phyloP scores from a whole-genome alignment of 1,140 invertebrate genomes.

The Belonocnema kinseyi region DNA sequence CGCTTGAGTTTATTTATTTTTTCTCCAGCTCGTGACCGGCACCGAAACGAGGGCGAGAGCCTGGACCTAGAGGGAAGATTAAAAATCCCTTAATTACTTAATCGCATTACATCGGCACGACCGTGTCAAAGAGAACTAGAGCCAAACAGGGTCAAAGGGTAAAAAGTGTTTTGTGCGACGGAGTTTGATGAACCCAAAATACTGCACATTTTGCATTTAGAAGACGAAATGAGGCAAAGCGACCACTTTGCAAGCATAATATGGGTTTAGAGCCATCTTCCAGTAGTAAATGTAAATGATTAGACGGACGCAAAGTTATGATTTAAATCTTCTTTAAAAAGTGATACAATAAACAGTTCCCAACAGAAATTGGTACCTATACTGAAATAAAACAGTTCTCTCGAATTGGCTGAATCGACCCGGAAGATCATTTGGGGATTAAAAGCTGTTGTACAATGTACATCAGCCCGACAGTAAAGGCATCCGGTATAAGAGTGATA shows the following conservation, averaged over 20 bases:
- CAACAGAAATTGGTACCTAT: neutral
- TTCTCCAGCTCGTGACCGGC: slow-evolving; percentile 63
- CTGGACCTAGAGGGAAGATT: slow-evolving; percentile 64
- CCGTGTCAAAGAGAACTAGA: slow-evolving; percentile 59
- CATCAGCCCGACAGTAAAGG: slow-evolving; percentile 16
- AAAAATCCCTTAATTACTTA: slow-evolving; percentile 75
- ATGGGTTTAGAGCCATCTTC: no score
- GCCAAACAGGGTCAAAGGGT: slow-evolving; percentile 37
- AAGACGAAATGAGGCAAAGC: no score
- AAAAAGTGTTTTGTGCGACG: slow-evolving; percentile 6
- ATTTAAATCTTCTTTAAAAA: neutral
- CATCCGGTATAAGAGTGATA: slow-evolving; percentile 36
- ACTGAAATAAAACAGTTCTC: neutral
- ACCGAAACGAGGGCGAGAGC: slow-evolving; percentile 57
- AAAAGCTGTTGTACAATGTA: slow-evolving; percentile 19
- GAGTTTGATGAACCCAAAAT: slow-evolving; percentile 16
- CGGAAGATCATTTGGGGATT: slow-evolving; percentile 23
- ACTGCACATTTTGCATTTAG: no score
- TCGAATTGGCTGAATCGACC: neutral
- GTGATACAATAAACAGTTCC: neutral
- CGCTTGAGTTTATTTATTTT: slow-evolving; percentile 72
- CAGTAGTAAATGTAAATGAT: no score
- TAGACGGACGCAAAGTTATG: neutral
- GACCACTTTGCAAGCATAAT: no score
- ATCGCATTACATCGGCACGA: slow-evolving; percentile 64